Base-by-base conservation (phyloP, 2,113 vertebrate species). In the Piaya cayana region DNA sequence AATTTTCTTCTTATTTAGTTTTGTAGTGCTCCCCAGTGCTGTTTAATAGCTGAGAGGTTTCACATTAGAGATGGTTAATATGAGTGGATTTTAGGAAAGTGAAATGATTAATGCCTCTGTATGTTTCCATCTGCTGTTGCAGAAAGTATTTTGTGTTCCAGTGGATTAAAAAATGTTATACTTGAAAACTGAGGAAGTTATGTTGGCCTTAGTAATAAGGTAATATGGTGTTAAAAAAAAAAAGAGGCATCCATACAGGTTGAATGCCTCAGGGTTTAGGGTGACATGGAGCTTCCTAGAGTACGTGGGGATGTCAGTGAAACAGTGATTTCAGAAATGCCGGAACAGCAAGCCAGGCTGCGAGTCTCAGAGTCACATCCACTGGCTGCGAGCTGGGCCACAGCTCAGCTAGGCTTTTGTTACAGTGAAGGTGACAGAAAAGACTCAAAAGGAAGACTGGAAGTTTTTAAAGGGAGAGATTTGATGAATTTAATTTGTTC, bases 201-300 rank as follows among this genome's bases (percentile, higher is more conserved):
- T 0, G 0, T 18, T 9, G 22, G 6, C 26, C 20, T 68, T 62
- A 58, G 5, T 50, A 42, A 37, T 34, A 77, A 42, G 3, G 47
- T 70, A 15, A 43, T 71, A 7, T 30, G 32, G 5, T 2, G 2
- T 5, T 64, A 26, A 58, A 72, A 63, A 64, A 52, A 19, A 83
- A 12, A 21, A 30, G 30, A 34, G 8, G 1, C 42, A 19, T 65
- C 20, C 16, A 1, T 55, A 45, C 22, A 70, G 25, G 32, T 59
- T 1, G 1, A 81, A 55, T 72, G 26, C 7, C 1, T 0, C 0
- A 71, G 23, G 56, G 16, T 5, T 37, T 63, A 17, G 18, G 29
- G 16, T 72, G 23, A 82, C 32, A 27, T 37, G 69, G 52, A 55
- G 5, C 47, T 92, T 68, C 22, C 43, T 2, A 1, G 37, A 5